These are phyloP conservation scores for Ladona fulva DNA, from an alignment of 1,140 invertebrate genomes.

Conservation along the genomic window DNA sequence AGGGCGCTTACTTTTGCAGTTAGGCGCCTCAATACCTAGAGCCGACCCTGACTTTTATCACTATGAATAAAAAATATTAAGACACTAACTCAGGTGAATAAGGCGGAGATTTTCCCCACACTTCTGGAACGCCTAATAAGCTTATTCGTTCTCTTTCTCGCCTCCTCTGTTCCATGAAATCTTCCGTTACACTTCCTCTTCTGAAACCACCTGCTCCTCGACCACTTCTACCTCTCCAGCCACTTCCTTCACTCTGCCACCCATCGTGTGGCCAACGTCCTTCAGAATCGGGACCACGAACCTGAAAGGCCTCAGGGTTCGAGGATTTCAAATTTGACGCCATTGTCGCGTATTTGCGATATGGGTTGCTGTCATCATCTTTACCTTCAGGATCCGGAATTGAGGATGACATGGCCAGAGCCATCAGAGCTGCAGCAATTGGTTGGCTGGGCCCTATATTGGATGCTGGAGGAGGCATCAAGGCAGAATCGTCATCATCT, in stretches of 20 bases:
- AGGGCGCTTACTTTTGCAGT: no score
- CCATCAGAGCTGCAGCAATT: not conserved
- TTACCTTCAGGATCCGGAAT: not conserved
- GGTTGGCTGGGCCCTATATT: not conserved
- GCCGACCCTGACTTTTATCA: no score
- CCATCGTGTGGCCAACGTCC: not conserved
- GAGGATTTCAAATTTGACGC: not conserved
- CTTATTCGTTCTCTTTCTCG: not conserved
- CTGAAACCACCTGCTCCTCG: not conserved
- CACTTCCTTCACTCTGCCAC: not conserved
- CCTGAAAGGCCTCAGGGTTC: constrained; percentile 7
- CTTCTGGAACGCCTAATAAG: not conserved
- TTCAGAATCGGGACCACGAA: not conserved
- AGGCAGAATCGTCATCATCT: not conserved
- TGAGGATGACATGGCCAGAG: not conserved
- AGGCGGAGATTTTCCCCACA: not conserved
- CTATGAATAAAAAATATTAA: no score
- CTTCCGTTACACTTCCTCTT: not conserved
- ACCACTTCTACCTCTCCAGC: not conserved
- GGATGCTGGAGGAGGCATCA: not conserved
- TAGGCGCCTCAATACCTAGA: no score
- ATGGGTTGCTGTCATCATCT: not conserved
- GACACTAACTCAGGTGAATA: not conserved
- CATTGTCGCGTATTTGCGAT: not conserved
- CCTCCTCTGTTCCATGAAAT: not conserved